Evolutionary conservation across 2,888 invertebrate genomes (phyloP), one percentile per base, ranked within the genome.

Genomic region (Cephus pulcher): DNA sequence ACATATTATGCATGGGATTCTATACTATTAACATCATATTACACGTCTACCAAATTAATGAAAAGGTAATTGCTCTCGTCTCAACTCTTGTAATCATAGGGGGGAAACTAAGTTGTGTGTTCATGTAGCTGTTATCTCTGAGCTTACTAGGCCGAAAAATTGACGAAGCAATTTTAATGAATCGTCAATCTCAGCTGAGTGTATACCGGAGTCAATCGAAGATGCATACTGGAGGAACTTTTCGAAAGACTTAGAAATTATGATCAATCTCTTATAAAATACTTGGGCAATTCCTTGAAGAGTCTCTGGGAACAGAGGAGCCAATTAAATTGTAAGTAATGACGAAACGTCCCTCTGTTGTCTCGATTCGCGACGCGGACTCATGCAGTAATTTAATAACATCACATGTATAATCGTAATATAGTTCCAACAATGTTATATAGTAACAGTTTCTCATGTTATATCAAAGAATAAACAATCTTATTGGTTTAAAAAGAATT

Each of bases 351-450:
- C 70, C 30, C 12, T 30, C 11, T 6, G 32, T 70, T 30, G 30
- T 70, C 32, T 30, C 30, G 37, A 37, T 15, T 37, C 15, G 15
- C 75, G 56, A 70, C 69, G 40, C 76, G 1, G 69, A 12, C 15
- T n/a, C 30, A 80, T 79, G 79, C 80, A 81, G 81, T 79, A 80
- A 69, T 23, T 76, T 81, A 70, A 70, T 70, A 32, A 12, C 32
- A 70, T 70, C 82, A 35, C 73, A 76, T 68, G 32, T 77, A 75
- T 69, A 6, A 70, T 80, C 78, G 78, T 80, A 83, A 83, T 82
- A 84, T 83, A 84, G 82, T 82, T 84, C 85, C 83, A 86, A 86
- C 85, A 85, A 83, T 82, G 78, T 81, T 12, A 35, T 79, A 75
- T 76, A 84, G 81, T 83, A 86, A 85, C 83, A 86, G 79, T 84